Evolutionary conservation across 2,888 invertebrate species (phyloP), one percentile per base, ranked within the genome.

Genomic region (Gasteruption jaculator): DNA sequence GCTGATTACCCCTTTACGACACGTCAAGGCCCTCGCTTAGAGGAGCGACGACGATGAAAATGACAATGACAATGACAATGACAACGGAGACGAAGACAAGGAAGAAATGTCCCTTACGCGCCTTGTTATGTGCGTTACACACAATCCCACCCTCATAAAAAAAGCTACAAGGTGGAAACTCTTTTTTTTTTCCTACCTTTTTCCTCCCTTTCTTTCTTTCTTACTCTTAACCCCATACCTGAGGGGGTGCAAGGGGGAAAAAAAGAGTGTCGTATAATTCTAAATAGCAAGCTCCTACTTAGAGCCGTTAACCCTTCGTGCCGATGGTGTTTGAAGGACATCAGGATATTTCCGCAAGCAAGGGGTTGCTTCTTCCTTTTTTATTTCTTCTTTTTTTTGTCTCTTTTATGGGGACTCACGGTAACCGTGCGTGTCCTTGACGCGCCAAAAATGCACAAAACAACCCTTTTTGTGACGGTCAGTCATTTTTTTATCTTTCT

Each of bases 1-100:
- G 63, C 60, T 63, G 68, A 68, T 70, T 69, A 70, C 70, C 70
- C 70, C 70, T 70, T 70, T 69, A 68, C 57, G 59, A 63, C 53
- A 45, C 49, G 54, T 57, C 65, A 68, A 68, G 68, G 68, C 56
- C 61, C 50, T 53, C 45, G 45, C 41, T 32, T 38, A 30, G 39
- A 22, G 26, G 34, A 31, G 33, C 34, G 29, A 46, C 41, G 45
- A 43, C 45, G 41, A 41, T 44, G 34, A 25, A 34, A 37, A n/a
- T n/a, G n/a, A n/a, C n/a, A n/a, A n/a, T n/a, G n/a, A n/a, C n/a
- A n/a, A n/a, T n/a, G n/a, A n/a, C n/a, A n/a, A n/a, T n/a, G n/a
- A n/a, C n/a, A n/a, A n/a, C n/a, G n/a, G n/a, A n/a, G n/a, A n/a
- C n/a, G n/a, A n/a, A n/a, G n/a, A n/a, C n/a, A n/a, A n/a, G n/a